Percentiles rank a stretch among this genome's conserved stretches.
phyloP scores from a whole-genome alignment of 2,888 invertebrate species.

The Tupiocoris notatus region DNA sequence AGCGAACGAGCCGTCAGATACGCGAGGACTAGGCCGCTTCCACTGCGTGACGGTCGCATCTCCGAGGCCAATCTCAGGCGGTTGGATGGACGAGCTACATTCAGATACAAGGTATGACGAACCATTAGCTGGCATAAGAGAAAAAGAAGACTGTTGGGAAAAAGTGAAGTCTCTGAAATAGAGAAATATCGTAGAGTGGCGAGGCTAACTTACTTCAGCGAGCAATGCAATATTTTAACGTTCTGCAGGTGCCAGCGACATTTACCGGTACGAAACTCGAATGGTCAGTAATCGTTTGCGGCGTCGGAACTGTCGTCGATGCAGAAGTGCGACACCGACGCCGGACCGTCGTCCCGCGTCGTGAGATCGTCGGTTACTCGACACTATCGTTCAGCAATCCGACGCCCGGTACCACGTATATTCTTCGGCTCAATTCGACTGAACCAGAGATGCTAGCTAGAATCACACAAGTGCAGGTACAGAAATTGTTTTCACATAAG shows the following conservation, averaged over 20 bases:
- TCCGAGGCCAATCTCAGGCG: conserved; percentile 58
- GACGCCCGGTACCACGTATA: conserved; percentile 56
- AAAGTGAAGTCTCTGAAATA: too few relatives aligned
- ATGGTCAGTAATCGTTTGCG: conserved; percentile 61
- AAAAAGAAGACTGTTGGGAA: too few relatives aligned
- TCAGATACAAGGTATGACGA: conserved; percentile 62
- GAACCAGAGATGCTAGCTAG: conserved; percentile 58
- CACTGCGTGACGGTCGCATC: conserved; percentile 56
- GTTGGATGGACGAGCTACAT: conserved; percentile 58
- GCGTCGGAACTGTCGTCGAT: conserved; percentile 57
- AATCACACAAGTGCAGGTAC: conserved; percentile 59
- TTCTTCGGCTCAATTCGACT: conserved; percentile 57
- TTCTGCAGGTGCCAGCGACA: conserved; percentile 10
- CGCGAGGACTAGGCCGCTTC: conserved; percentile 53
- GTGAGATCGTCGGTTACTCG: conserved; percentile 55
- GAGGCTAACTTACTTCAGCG: too few relatives aligned
- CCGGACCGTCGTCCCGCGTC: conserved; percentile 54
- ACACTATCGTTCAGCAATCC: conserved; percentile 55
- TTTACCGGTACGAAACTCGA: conserved; percentile 49
- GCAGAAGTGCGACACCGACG: conserved; percentile 52
- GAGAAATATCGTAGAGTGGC: too few relatives aligned
- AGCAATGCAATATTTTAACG: too few relatives aligned
- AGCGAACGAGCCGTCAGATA: conserved; percentile 52
- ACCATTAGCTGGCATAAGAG: too few relatives aligned
- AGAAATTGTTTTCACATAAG: too few relatives aligned